Base-by-base conservation (phyloP, 2,888 invertebrate genomes). In the Onthophagus sagittarius region DNA sequence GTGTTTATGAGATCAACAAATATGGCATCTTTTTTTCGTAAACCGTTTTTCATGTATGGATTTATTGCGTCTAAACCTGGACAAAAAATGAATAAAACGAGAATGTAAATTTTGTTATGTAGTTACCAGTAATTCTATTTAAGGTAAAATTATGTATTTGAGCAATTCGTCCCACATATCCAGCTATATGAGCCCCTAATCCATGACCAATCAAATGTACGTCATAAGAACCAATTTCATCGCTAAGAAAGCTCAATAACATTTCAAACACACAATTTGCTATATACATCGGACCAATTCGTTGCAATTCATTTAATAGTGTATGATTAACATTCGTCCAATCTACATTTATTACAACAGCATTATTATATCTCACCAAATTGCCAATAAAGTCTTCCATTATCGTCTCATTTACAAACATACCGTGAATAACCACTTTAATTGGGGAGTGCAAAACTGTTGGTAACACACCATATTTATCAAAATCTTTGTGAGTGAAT, bases 1-100 rank as follows among this genome's bases (percentile, higher is more conserved):
- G 92, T 92, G 79, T 93, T 93, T 70, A 92, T 87, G 1, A 92
- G 89, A 80, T 93, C 93, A 0, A 93, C 93, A 80, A 91, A 92
- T 2, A 85, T 81, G 0, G 92, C 93, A 79, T 93, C 92, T 0
- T 85, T 83, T 0, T 88, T 81, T 80, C 91, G 91, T 70, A 93
- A 80, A 79, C 91, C 91, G 65, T 88, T 86, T 64, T 87, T 84
- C 53, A 81, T 79, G 63, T 62, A 32, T 23, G 71, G 71, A 63
- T 64, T 71, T 7, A 64, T 64, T 11, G 71, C 62, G 31, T 71
- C 71, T 14, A 71, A 15, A 31, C 71, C 71, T 23, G 3, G 3
- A 23, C 33, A 33, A 39, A 23, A 23, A 23, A 23, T 3, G 23
- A 23, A 23, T 23, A 2, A 23, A 23, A 23, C 3, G 3, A 23